Conservation (phyloP, 2,888 invertebrate genomes). For the Melanostoma scalare region DNA sequence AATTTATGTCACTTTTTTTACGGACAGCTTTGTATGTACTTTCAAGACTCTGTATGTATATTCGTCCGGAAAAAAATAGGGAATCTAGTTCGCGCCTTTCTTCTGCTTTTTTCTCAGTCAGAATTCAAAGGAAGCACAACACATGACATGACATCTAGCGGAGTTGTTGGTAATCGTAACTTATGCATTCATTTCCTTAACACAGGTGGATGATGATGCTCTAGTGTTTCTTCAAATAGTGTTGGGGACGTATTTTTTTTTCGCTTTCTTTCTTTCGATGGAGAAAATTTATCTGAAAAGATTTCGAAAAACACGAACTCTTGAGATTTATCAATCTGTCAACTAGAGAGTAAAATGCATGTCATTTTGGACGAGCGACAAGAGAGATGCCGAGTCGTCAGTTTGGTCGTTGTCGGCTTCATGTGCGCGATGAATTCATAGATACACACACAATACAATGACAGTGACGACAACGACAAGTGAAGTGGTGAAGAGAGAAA, state of each 20-base stretch:
- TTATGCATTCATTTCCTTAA: slow-evolving; percentile 32
- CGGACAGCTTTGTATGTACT: slow-evolving; percentile 1
- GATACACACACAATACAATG: slow-evolving; percentile 41
- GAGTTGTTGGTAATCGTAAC: slow-evolving; percentile 44
- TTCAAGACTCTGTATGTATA: neutral
- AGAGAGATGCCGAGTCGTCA: slow-evolving; percentile 39
- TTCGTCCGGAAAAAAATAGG: slow-evolving; percentile 1
- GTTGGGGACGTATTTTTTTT: slow-evolving; percentile 1
- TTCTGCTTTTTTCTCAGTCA: slow-evolving; percentile 14
- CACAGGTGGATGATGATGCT: slow-evolving; percentile 51
- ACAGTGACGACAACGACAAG: slow-evolving; percentile 47
- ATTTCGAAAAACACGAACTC: slow-evolving; percentile 68
- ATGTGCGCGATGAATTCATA: slow-evolving; percentile 42
- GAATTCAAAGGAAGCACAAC: slow-evolving; percentile 33
- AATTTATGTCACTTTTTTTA: slow-evolving; percentile 53
- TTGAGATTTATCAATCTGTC: slow-evolving; percentile 72
- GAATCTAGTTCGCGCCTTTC: slow-evolving; percentile 46
- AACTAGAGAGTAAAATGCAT: slow-evolving; percentile 72
- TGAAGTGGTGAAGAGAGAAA: slow-evolving; percentile 47
- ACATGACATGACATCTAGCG: slow-evolving; percentile 48
- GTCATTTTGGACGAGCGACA: slow-evolving; percentile 64
- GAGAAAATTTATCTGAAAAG: slow-evolving; percentile 57
- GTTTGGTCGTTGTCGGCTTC: slow-evolving; percentile 10
- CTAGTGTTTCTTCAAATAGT: slow-evolving; percentile 8
- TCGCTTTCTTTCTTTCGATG: neutral